Conservation (phyloP, 1,140 invertebrate genomes). For the Neodiprion virginianus region DNA sequence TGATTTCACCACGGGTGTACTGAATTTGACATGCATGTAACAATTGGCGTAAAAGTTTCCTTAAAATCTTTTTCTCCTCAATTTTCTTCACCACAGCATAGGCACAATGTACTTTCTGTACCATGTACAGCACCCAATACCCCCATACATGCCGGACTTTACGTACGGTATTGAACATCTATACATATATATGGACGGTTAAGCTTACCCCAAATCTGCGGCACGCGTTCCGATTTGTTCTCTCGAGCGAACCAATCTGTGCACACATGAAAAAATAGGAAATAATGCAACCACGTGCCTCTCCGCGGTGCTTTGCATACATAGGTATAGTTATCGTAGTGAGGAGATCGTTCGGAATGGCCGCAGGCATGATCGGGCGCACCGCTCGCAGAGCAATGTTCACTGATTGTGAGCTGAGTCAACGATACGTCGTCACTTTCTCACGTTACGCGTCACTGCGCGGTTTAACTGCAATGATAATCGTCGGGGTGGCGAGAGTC, state of each 20-base stretch:
- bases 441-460: constrained; percentile 40
- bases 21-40: too few relatives aligned
- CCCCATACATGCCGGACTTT: too few relatives aligned
- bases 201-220: background rate
- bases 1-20: too few relatives aligned
- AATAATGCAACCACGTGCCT: background rate
- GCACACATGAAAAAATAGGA: background rate
- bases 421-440: constrained; percentile 31
- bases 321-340: background rate
- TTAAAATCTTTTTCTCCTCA: too few relatives aligned
- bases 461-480: background rate
- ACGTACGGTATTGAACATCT: too few relatives aligned
- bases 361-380: constrained; percentile 39
- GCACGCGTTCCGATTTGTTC: background rate
- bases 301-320: constrained; percentile 1
- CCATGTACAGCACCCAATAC: too few relatives aligned
- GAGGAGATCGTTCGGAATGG: constrained; percentile 41
- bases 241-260: background rate
- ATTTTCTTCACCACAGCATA: too few relatives aligned
- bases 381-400: background rate
- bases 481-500: too few relatives aligned
- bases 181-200: background rate
- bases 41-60: too few relatives aligned
- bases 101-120: too few relatives aligned
- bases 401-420: constrained; percentile 12